Percentiles rank a stretch among this genome's conserved stretches.
These are phyloP conservation scores for Sarcophilus harrisii DNA, from an alignment of 2,797 vertebrate genomes.

Conservation along the genomic window DNA sequence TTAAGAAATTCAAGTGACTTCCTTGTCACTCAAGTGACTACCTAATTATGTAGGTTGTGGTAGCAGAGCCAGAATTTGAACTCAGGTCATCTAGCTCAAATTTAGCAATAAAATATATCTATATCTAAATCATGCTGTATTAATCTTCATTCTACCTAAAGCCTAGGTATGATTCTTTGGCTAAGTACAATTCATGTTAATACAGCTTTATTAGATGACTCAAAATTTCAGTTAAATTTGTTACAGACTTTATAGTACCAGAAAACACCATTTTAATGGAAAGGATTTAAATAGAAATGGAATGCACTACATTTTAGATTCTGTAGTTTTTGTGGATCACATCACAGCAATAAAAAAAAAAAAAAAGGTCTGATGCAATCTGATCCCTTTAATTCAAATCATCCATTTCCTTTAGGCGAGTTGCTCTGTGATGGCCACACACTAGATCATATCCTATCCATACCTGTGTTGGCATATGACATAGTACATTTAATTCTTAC, in stretches of 20 bases:
- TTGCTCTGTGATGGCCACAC: background rate
- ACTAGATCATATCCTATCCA: background rate
- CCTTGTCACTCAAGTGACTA: too few species aligned
- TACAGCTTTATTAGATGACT: background rate
- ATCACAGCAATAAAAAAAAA: background rate
- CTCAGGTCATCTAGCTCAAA: background rate
- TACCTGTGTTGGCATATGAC: background rate
- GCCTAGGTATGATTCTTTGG: background rate
- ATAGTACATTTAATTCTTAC: background rate
- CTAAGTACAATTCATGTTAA: background rate
- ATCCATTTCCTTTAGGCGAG: slow-evolving; percentile 1
- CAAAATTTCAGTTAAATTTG: background rate
- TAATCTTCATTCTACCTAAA: background rate
- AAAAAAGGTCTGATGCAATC: background rate
- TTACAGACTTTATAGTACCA: background rate
- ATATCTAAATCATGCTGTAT: background rate
- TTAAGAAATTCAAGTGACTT: background rate
- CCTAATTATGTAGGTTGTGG: background rate
- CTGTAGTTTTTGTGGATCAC: background rate
- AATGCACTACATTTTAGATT: rapidly evolving
- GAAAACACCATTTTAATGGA: background rate
- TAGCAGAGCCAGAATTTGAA: background rate
- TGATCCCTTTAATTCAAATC: background rate
- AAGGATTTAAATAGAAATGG: background rate
- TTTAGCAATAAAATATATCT: background rate